Percentiles rank a stretch among this genome's conserved stretches.
These are phyloP conservation scores for Dromococcyx pavoninus DNA, from an alignment of 2,797 vertebrate genomes.

Conservation along the genomic window DNA sequence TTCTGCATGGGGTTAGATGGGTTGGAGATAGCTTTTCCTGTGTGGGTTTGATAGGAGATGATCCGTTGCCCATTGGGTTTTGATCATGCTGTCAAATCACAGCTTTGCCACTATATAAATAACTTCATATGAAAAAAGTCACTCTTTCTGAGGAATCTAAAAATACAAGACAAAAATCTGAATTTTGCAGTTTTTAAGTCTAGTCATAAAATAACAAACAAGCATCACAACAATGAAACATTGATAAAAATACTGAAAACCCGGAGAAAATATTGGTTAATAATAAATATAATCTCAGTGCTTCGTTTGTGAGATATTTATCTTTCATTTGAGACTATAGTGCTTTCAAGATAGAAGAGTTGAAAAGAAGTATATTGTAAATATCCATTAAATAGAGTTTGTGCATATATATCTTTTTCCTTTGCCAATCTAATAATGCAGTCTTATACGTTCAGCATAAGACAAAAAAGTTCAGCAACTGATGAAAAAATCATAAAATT, in stretches of 20 bases:
- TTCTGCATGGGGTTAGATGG: not conserved
- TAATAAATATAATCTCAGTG: constrained; percentile 6
- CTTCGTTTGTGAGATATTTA: not conserved
- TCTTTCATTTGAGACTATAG: not conserved
- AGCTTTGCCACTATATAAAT: not conserved
- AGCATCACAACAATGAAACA: not conserved
- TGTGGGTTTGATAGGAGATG: not conserved
- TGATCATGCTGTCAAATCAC: not conserved
- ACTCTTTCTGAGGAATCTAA: not conserved
- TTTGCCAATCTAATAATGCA: not conserved
- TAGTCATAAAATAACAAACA: not conserved
- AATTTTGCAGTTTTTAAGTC: not conserved
- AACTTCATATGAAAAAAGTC: not conserved
- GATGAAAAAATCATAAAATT: not conserved
- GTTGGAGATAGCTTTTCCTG: not conserved
- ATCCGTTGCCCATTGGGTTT: not conserved
- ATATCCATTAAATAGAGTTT: not conserved
- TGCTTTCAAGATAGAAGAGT: not conserved
- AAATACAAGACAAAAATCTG: not conserved
- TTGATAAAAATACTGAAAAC: not conserved
- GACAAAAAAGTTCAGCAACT: not conserved
- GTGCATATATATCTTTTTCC: not conserved
- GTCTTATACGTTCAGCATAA: not conserved
- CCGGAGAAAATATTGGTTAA: not conserved
- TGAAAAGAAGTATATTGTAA: not conserved